Percentiles rank a stretch among this genome's conserved stretches.
Conservation (phyloP, 2,888 invertebrate species). For the Tipula unca region DNA sequence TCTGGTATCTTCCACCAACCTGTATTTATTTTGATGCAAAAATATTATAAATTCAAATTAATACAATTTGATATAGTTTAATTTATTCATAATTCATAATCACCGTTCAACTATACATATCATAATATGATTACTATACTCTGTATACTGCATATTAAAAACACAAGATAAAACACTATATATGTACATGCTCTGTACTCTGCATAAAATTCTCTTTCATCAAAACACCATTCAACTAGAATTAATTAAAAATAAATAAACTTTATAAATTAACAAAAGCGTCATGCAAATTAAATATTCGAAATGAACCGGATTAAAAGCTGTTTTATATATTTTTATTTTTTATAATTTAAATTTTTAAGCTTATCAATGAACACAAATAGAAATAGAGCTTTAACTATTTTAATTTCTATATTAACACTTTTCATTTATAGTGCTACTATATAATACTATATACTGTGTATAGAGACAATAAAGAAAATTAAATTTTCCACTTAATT, state of each 20-base stretch:
- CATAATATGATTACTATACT: background rate
- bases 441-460: background rate
- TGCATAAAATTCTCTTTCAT: background rate
- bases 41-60: background rate
- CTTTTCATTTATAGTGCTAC: background rate
- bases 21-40: background rate
- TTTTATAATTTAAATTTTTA: background rate
- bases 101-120: background rate
- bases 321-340: background rate
- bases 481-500: background rate
- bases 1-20: background rate
- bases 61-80: background rate
- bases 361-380: background rate
- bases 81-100: background rate
- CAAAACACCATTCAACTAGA: background rate
- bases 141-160: background rate
- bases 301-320: background rate
- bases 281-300: background rate
- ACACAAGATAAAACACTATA: background rate
- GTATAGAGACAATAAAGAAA: background rate
- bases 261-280: background rate
- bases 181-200: background rate
- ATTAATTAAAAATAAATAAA: slow-evolving; percentile 14
- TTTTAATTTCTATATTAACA: background rate
- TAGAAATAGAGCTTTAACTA: background rate